A percentile compares a stretch with the other conserved stretches of the same genome.
Conservation (phyloP, 2,797 vertebrate genomes). For the Tauraco hartlaubi region DNA sequence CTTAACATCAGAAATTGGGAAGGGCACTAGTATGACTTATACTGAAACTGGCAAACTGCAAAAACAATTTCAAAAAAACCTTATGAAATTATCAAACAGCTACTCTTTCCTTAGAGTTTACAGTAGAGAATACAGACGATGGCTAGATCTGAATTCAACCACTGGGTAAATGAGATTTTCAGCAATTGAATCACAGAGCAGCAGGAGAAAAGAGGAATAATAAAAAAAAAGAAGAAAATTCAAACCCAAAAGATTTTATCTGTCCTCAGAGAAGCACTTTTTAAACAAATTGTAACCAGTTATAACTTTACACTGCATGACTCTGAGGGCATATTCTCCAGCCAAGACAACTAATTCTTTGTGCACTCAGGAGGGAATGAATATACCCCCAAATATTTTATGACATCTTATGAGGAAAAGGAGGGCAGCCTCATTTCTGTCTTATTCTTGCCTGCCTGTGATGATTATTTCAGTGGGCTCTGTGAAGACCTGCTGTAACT, state of each 20-base stretch:
- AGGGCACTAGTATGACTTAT: not conserved
- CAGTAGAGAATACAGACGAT: not conserved
- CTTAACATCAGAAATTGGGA: not conserved
- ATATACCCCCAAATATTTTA: not conserved
- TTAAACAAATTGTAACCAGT: not conserved
- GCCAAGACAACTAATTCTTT: not conserved
- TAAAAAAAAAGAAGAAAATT: not conserved
- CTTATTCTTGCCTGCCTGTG: not conserved
- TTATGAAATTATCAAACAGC: not conserved
- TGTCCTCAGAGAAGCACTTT: constrained; percentile 31
- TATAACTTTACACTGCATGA: not conserved
- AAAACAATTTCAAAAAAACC: not conserved
- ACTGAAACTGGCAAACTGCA: not conserved
- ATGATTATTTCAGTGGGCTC: constrained; percentile 18
- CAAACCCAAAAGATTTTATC: not conserved
- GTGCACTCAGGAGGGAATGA: not conserved
- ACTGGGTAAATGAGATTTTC: not conserved
- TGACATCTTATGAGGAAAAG: not conserved
- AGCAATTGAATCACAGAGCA: constrained; percentile 7
- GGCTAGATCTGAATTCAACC: not conserved
- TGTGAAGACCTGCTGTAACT: not conserved
- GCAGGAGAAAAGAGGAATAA: not conserved
- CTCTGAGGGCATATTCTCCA: not conserved
- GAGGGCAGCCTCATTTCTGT: not conserved
- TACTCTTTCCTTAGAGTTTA: not conserved